Base-by-base conservation (phyloP, 2,888 invertebrate species). In the Listrodromus nycthemerus region DNA sequence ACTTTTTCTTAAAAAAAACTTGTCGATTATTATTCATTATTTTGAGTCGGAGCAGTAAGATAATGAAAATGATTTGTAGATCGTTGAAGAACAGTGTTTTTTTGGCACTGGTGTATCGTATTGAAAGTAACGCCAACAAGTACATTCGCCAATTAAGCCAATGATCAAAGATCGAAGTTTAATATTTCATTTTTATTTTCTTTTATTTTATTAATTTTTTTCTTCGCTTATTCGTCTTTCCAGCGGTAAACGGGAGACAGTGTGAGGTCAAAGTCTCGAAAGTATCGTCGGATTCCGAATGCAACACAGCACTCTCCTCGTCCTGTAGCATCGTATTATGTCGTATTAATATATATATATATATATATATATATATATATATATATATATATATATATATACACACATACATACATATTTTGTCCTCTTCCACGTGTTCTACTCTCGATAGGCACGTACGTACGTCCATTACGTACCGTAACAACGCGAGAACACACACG, bases 261-360 rank as follows among this genome's bases (percentile, higher is more conserved):
- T 24, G 50, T 13, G 67, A 33, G 77, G 67, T 77, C 82, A 77
- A 77, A 82, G 76, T 70, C 82, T 76, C 65, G 33, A 66, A 33
- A 67, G 70, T 67, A 66, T 80, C 78, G 63, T 63, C 65, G 33
- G 70, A 37, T 55, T 45, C 37, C 33, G 55, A 55, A 37, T n/a
- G 33, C 16, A 30, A 37, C 55, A 55, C 70, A 37, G 37, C 55
- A 55, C 52, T n/a, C 33, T 19, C 16, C 61, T 27, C 19, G 27
- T 30, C 19, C 52, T 70, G 16, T 37, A 37, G 13, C 52, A 21
- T 55, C 52, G 13, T 37, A 52, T 70, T 37, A 33, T 52, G 19
- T 61, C 37, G 55, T 48, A 58, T 24, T 41, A 45, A 27, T 13
- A 50, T 48, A 33, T n/a, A 41, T 74, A 55, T 21, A 55, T 55